These are phyloP conservation scores for Porites australiensis DNA, from an alignment of 64 coral and sea anemone species.

Conservation along the genomic window DNA sequence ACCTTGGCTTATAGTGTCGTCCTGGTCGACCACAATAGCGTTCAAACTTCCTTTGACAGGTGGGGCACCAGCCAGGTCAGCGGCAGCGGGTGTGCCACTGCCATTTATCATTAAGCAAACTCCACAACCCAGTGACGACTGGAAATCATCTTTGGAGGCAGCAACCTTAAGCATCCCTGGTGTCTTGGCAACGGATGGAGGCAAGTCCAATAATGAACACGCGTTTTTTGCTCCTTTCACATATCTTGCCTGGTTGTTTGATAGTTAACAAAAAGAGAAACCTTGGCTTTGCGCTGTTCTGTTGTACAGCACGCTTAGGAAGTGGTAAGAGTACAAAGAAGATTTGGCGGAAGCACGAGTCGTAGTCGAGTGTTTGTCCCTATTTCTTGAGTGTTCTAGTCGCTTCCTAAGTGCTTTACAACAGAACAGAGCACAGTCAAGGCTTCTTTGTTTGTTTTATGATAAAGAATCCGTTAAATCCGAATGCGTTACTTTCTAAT, in stretches of 20 bases:
- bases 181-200: constrained; percentile 22
- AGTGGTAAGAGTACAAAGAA: no score
- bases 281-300: not conserved
- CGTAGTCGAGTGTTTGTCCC: no score
- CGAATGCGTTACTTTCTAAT: no score
- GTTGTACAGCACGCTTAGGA: no score
- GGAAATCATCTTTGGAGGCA: constrained; percentile 41
- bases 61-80: constrained; percentile 16
- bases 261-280: not conserved
- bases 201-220: constrained; percentile 64
- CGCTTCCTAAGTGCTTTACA: no score
- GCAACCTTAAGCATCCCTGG: constrained; percentile 40
- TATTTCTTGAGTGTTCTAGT: no score
- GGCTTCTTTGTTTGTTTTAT: no score
- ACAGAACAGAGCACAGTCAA: no score
- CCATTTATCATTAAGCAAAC: constrained; percentile 60
- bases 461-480: no score
- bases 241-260: constrained; percentile 56
- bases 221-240: constrained; percentile 57
- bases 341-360: no score
- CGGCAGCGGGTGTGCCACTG: constrained; percentile 34
- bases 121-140: constrained; percentile 73
- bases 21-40: constrained; percentile 38
- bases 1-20: constrained; percentile 40
- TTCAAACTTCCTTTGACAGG: constrained; percentile 25